Evolutionary conservation across 1,140 invertebrate genomes (phyloP).

Genomic region (Copidosoma floridanum): DNA sequence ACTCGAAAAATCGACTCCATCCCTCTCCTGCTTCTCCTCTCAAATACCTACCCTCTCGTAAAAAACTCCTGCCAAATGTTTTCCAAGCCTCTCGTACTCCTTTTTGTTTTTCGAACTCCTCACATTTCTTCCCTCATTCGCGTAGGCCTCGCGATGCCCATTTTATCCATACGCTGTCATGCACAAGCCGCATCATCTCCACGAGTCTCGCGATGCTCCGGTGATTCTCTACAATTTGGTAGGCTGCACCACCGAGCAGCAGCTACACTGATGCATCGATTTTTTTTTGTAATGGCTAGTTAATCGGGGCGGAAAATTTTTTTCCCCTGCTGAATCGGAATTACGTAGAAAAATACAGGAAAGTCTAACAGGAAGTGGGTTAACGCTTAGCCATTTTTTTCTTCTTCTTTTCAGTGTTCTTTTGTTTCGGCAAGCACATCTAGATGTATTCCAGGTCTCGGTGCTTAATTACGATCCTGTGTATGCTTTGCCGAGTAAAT

Average conservation of each 20-base stretch:
- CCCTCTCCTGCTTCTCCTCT: background rate
- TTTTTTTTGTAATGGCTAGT: slow-evolving; percentile 1
- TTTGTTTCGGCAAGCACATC: no score
- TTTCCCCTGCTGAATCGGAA: no score
- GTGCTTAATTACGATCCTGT: no score
- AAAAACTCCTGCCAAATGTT: background rate
- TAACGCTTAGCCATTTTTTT: no score
- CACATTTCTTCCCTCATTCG: background rate
- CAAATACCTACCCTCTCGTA: background rate
- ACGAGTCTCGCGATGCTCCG: background rate
- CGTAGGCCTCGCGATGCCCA: background rate
- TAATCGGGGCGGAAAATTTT: slow-evolving; percentile 1
- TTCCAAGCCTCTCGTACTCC: background rate
- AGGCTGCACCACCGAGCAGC: no score
- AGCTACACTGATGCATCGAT: slow-evolving; percentile 6
- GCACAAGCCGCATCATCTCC: background rate
- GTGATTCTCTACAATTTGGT: background rate
- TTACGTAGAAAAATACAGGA: no score
- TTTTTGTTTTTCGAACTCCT: background rate
- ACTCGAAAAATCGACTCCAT: slow-evolving; percentile 10
- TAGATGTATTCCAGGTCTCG: no score
- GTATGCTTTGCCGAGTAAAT: no score
- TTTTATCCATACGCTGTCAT: no score
- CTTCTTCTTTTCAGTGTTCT: no score
- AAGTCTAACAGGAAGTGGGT: no score